Conservation (phyloP, 2,888 invertebrate species). For the Campopleginae sp. region DNA sequence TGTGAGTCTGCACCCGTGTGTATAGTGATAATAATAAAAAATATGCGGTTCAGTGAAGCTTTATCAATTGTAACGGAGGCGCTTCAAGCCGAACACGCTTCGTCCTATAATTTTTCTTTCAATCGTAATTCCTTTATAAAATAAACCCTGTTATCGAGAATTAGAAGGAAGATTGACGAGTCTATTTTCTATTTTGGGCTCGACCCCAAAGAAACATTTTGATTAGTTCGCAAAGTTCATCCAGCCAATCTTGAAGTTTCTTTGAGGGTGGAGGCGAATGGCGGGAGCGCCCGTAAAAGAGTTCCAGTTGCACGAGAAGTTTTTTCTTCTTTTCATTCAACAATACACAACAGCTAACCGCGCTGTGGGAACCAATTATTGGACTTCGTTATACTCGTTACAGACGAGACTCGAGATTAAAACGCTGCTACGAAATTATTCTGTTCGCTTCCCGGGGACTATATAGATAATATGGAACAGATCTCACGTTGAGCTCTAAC, state of each 20-base stretch:
- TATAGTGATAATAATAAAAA: constrained; percentile 34
- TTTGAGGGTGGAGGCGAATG: not conserved
- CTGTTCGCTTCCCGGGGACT: not conserved
- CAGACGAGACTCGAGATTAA: not conserved
- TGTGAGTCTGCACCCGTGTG: constrained; percentile 14
- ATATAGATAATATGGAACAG: not conserved
- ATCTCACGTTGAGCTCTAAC: not conserved
- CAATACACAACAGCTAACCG: not conserved
- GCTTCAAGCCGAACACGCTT: not conserved
- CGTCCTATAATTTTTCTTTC: constrained; percentile 15
- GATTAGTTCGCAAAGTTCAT: constrained; percentile 11
- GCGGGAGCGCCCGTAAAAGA: not conserved
- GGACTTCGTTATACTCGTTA: not conserved
- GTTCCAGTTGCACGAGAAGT: not conserved
- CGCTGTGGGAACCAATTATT: not conserved
- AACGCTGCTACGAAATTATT: not conserved
- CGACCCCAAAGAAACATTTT: constrained; percentile 2
- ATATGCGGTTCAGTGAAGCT: constrained; percentile 23
- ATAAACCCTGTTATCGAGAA: not conserved
- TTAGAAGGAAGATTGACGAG: not conserved
- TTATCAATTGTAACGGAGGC: constrained; percentile 12
- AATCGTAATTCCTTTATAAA: not conserved
- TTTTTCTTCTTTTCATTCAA: not conserved
- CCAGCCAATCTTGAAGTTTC: constrained; percentile 9
- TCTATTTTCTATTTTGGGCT: not conserved